Percentiles rank a stretch among this genome's conserved stretches.
phyloP scores from a whole-genome alignment of 2,797 vertebrate species.

The Limnodromus scolopaceus region DNA sequence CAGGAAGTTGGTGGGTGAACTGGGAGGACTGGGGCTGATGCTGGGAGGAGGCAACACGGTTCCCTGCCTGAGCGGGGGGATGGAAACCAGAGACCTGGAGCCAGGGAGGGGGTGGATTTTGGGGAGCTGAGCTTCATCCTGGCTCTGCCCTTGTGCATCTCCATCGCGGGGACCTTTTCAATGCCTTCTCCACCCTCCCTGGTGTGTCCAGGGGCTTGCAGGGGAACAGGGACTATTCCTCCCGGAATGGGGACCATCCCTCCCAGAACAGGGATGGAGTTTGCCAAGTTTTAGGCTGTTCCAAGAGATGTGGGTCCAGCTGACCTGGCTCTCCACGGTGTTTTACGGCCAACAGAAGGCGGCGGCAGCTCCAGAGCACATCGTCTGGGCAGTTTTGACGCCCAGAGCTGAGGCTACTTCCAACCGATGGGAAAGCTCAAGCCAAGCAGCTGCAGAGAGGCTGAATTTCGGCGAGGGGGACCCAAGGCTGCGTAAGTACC shows the following conservation, averaged over 20 bases:
- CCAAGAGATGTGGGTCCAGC: neutral
- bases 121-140: neutral
- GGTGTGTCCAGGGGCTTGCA: neutral
- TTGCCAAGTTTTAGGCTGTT: neutral
- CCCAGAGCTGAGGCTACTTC: neutral
- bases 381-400: neutral
- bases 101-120: neutral
- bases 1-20: neutral
- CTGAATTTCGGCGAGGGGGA: accelerated
- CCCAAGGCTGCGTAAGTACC: accelerated
- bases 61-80: neutral
- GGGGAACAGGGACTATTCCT: neutral
- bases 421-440: neutral
- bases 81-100: neutral
- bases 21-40: neutral
- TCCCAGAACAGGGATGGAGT: accelerated
- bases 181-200: neutral
- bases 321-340: accelerated
- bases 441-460: neutral
- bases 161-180: accelerated
- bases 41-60: neutral
- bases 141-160: neutral
- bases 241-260: accelerated
- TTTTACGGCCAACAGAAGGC: neutral
- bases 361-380: neutral